Evolutionary conservation across 2,113 vertebrate species (phyloP).

Genomic region (Oceanodroma tethys): DNA sequence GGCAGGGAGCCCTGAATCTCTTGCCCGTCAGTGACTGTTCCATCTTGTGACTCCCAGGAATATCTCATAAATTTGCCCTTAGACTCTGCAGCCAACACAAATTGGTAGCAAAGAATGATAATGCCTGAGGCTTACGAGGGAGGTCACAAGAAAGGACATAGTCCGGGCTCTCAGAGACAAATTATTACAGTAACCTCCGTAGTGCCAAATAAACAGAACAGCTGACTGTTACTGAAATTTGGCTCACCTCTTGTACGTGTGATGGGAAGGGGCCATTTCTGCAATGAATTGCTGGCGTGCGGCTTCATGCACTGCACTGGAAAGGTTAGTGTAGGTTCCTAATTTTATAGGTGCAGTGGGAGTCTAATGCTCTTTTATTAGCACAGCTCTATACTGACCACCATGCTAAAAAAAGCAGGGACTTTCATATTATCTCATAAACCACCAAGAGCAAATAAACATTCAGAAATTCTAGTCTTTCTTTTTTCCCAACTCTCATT

Average conservation of each 20-base stretch:
- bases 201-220: background rate
- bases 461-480: background rate
- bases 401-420: background rate
- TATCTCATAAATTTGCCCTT: background rate
- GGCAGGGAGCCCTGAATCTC: background rate
- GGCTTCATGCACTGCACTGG: background rate
- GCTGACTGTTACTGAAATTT: background rate
- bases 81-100: background rate
- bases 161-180: fast-evolving
- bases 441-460: constrained; percentile 26
- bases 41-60: background rate
- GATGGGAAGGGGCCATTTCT: background rate
- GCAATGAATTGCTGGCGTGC: fast-evolving
- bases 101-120: background rate
- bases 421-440: background rate
- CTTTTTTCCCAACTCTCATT: background rate
- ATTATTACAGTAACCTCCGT: background rate
- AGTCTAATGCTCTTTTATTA: background rate
- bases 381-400: background rate
- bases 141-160: background rate
- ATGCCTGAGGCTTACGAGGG: fast-evolving
- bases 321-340: background rate
- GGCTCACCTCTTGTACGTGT: background rate
- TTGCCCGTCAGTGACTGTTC: fast-evolving
- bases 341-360: background rate